phyloP scores from a whole-genome alignment of 2,888 invertebrate species.

The Netelia virgata region DNA sequence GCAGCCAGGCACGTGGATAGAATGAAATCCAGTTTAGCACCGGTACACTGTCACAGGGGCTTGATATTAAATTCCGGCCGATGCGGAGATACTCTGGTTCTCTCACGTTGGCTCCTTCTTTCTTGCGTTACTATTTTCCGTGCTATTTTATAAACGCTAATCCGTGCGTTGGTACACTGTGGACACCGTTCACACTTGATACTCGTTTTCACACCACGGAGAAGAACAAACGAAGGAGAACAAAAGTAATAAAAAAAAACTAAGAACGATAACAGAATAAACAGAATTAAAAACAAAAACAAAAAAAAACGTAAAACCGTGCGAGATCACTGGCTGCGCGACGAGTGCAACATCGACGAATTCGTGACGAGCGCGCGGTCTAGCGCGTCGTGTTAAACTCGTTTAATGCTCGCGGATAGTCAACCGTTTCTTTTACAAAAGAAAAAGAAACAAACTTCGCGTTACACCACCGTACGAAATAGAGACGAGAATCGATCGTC shows the following conservation, averaged over 20 bases:
- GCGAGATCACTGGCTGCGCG: constrained; percentile 49
- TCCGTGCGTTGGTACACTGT: constrained; percentile 69
- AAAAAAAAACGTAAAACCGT: constrained; percentile 15
- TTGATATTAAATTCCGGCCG: constrained; percentile 56
- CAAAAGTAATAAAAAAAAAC: neutral
- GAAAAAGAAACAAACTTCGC: neutral
- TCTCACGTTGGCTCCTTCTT: constrained; percentile 11
- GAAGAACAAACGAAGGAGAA: constrained; percentile 2
- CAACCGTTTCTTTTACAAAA: neutral
- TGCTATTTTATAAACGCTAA: constrained; percentile 62
- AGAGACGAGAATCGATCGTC: neutral
- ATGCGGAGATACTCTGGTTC: constrained; percentile 20
- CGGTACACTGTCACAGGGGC: constrained; percentile 71
- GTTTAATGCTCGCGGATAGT: constrained; percentile 5
- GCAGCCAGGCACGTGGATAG: constrained; percentile 77
- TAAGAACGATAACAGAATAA: too few species aligned
- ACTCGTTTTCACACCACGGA: constrained; percentile 45
- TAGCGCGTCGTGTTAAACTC: neutral
- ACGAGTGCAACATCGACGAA: constrained; percentile 40
- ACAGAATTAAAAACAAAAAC: neutral
- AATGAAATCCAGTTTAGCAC: constrained; percentile 82
- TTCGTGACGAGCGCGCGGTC: constrained; percentile 14
- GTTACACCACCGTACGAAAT: constrained; percentile 10
- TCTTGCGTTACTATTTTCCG: neutral
- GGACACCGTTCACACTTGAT: constrained; percentile 43